Conservation (phyloP, 2,888 invertebrate genomes). For the Cremastinae sp. region DNA sequence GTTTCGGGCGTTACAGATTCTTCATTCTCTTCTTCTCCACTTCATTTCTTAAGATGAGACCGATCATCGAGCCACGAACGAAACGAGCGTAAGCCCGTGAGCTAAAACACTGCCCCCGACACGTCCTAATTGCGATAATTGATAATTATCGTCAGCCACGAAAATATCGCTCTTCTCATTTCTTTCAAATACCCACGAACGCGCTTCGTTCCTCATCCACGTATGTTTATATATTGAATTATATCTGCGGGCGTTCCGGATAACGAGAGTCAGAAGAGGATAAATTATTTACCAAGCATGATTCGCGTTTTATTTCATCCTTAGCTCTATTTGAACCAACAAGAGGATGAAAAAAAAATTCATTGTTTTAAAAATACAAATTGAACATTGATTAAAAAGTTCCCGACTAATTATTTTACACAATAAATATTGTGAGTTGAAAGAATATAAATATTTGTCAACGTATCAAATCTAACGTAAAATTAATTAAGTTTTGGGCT, state of each 20-base stretch:
- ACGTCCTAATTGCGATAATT: conserved; percentile 64
- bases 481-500: too few species aligned
- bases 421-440: too few species aligned
- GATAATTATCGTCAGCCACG: conserved; percentile 62
- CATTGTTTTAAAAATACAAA: too few species aligned
- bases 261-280: conserved; percentile 50
- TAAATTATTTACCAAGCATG: neutral
- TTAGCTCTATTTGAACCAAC: too few species aligned
- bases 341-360: too few species aligned
- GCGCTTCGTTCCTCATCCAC: too few species aligned
- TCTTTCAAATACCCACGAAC: neutral
- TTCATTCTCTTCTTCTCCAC: conserved; percentile 19
- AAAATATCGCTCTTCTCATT: conserved; percentile 39
- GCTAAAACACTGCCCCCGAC: conserved; percentile 47
- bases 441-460: too few species aligned
- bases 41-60: conserved; percentile 41
- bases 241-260: conserved; percentile 43
- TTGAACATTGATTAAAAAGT: too few species aligned
- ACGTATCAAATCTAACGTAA: too few species aligned
- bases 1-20: conserved; percentile 14
- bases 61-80: conserved; percentile 39
- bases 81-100: conserved; percentile 34
- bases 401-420: too few species aligned
- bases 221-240: neutral
- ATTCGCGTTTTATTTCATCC: too few species aligned